Conservation (phyloP, 1,140 invertebrate genomes). For the Laodelphax striatellus region DNA sequence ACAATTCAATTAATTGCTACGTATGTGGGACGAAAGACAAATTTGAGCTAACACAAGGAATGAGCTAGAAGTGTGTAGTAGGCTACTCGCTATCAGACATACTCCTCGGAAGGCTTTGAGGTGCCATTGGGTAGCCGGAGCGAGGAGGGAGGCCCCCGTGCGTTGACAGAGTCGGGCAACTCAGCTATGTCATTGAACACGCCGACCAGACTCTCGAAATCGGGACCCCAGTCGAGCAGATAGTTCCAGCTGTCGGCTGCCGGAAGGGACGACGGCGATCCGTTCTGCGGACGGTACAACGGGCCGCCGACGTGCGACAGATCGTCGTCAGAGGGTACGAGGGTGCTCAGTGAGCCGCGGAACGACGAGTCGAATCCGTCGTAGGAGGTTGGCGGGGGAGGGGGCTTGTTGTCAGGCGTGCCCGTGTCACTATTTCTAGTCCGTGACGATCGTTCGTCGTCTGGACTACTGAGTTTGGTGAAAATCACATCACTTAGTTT, state of each 20-base stretch:
- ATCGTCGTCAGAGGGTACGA: slow-evolving; percentile 87
- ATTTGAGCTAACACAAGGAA: neutral
- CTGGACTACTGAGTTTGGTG: slow-evolving; percentile 52
- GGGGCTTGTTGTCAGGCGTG: slow-evolving; percentile 17
- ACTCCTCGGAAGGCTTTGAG: slow-evolving; percentile 25
- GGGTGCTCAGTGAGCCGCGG: slow-evolving; percentile 79
- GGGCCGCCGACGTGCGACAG: slow-evolving; percentile 42
- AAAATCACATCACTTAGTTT: slow-evolving; percentile 56
- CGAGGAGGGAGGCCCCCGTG: slow-evolving; percentile 16
- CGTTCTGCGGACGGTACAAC: slow-evolving; percentile 62
- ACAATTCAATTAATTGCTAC: no score
- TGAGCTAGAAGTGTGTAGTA: neutral
- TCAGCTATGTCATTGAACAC: slow-evolving; percentile 95
- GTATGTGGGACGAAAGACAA: no score
- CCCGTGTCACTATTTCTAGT: slow-evolving; percentile 13
- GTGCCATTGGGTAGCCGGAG: slow-evolving; percentile 22
- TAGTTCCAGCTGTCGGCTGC: slow-evolving; percentile 81
- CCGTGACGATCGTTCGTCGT: slow-evolving; percentile 37
- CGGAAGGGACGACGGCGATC: slow-evolving; percentile 54
- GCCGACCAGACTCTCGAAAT: slow-evolving; percentile 87
- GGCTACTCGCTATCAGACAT: slow-evolving; percentile 18
- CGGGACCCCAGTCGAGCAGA: slow-evolving; percentile 89
- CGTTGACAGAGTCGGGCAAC: slow-evolving; percentile 52
- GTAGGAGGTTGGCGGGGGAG: slow-evolving; percentile 46
- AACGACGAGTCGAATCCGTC: slow-evolving; percentile 90